phyloP scores from a whole-genome alignment of 1,140 invertebrate species.

The Leguminivora glycinivorella region DNA sequence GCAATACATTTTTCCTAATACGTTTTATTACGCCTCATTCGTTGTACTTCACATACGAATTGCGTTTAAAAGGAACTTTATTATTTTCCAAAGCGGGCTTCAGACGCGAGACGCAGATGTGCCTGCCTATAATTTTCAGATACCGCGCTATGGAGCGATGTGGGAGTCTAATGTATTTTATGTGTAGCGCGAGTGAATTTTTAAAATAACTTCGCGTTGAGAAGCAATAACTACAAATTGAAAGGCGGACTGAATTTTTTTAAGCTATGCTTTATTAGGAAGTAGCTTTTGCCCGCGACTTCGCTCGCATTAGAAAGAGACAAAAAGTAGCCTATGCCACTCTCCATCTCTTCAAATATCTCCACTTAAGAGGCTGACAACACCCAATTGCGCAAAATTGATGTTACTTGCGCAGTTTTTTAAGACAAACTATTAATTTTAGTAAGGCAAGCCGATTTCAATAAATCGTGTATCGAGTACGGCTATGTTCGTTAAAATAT shows the following conservation, averaged over 20 bases:
- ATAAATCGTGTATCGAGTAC: too few species aligned
- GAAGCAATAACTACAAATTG: not conserved
- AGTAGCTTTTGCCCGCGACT: too few species aligned
- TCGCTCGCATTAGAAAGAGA: too few species aligned
- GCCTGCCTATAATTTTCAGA: constrained; percentile 60
- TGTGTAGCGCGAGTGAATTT: constrained; percentile 16
- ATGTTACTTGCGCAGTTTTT: too few species aligned
- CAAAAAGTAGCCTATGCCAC: too few species aligned
- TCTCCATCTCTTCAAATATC: too few species aligned
- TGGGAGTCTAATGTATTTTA: constrained; percentile 48
- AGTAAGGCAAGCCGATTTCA: too few species aligned
- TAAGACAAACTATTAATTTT: too few species aligned
- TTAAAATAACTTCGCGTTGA: not conserved
- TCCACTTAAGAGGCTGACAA: too few species aligned
- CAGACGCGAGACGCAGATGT: constrained; percentile 56
- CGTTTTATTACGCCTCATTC: constrained; percentile 71
- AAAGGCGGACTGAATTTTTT: not conserved
- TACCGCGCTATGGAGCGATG: constrained; percentile 54
- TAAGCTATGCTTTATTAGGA: not conserved
- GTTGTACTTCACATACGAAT: constrained; percentile 72
- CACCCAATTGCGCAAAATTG: too few species aligned
- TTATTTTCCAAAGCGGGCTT: constrained; percentile 62
- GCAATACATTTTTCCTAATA: constrained; percentile 69
- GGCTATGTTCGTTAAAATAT: too few species aligned
- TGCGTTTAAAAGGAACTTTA: constrained; percentile 72